Conservation (phyloP, 2,797 vertebrate genomes). For the Melanotaenia nigrans region DNA sequence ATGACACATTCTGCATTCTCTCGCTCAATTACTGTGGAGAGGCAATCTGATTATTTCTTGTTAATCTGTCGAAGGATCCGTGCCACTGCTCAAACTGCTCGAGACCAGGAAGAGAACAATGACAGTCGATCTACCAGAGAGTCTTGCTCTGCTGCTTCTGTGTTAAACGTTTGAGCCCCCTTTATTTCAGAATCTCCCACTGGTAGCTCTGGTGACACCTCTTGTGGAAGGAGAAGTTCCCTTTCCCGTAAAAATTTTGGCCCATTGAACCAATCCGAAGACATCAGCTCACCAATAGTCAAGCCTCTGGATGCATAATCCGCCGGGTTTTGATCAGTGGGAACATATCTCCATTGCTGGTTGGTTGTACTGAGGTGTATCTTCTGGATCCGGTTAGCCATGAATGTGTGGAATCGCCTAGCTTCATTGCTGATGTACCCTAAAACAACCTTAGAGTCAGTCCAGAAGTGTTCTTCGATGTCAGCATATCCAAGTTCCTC, state of each 20-base stretch:
- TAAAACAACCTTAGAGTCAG: not conserved
- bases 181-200: not conserved
- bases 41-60: not conserved
- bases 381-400: not conserved
- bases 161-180: not conserved
- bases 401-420: not conserved
- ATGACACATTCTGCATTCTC: not conserved
- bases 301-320: not conserved
- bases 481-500: not conserved
- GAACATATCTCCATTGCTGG: not conserved
- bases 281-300: not conserved
- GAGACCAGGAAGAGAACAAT: not conserved
- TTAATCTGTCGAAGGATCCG: not conserved
- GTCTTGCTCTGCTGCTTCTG: not conserved
- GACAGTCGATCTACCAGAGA: not conserved
- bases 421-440: not conserved
- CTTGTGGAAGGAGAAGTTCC: not conserved
- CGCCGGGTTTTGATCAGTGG: not conserved
- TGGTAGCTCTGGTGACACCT: not conserved
- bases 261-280: not conserved
- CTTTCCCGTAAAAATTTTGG: not conserved
- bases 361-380: not conserved
- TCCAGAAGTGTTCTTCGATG: constrained; percentile 13
- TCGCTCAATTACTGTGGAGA: not conserved
- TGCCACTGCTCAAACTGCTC: not conserved